These are phyloP conservation scores for Chelon auratus DNA, from an alignment of 2,797 vertebrate species.

Conservation along the genomic window DNA sequence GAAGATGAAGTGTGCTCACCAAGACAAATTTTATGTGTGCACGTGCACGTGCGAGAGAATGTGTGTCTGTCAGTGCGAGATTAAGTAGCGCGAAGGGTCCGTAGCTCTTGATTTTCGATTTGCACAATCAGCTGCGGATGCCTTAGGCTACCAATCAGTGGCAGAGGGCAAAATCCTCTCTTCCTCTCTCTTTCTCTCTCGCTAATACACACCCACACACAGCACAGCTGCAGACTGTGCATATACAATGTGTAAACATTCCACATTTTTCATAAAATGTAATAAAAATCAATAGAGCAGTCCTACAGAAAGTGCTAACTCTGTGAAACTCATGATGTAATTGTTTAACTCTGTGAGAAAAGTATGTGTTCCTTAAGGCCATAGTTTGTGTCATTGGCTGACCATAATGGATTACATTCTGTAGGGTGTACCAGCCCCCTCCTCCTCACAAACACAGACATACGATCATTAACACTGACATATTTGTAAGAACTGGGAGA, in stretches of 20 bases:
- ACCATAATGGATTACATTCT: slow-evolving; percentile 13
- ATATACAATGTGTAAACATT: neutral
- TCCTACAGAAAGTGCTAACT: neutral
- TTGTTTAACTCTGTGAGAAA: neutral
- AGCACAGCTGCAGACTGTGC: slow-evolving; percentile 2
- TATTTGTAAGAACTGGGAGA: slow-evolving; percentile 35
- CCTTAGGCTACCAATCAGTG: slow-evolving; percentile 45
- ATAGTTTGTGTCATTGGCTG: neutral
- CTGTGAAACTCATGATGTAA: neutral
- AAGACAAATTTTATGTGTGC: slow-evolving; percentile 25
- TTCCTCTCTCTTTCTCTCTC: neutral
- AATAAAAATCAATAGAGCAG: neutral
- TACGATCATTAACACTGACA: slow-evolving; percentile 5
- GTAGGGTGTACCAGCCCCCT: neutral
- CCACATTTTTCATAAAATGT: slow-evolving; percentile 11
- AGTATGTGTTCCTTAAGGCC: neutral
- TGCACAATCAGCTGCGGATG: slow-evolving; percentile 49
- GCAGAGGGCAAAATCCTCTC: neutral
- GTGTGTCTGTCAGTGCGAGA: slow-evolving; percentile 28
- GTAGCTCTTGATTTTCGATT: slow-evolving; percentile 55
- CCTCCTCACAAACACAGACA: neutral
- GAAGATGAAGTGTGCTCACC: slow-evolving; percentile 52
- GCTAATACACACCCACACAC: neutral
- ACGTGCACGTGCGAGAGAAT: neutral
- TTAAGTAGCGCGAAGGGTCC: slow-evolving; percentile 40